Evolutionary conservation across 2,113 vertebrate genomes (phyloP).

Genomic region (Manacus vitellinus): DNA sequence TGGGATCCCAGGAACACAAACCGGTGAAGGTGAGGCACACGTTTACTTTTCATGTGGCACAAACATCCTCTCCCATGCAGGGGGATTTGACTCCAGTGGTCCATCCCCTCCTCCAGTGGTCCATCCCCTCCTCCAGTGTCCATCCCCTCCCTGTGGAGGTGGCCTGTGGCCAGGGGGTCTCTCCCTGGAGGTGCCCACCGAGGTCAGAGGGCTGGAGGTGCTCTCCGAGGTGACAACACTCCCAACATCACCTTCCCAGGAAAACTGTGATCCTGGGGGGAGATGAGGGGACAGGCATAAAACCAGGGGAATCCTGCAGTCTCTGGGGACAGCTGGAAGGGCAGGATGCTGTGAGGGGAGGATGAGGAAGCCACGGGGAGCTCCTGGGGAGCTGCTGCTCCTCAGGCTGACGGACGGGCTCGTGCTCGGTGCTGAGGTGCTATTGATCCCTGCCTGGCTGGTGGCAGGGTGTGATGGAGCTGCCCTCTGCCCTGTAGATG

Average conservation of each 20-base stretch:
- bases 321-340: not conserved
- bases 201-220: not conserved
- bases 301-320: not conserved
- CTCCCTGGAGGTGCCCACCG: not conserved
- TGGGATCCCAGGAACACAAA: not conserved
- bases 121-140: not conserved
- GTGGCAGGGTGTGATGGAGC: constrained; percentile 53
- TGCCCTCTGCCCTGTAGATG: constrained; percentile 69
- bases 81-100: not conserved
- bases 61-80: not conserved
- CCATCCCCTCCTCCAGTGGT: not conserved
- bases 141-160: not conserved
- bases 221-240: not conserved
- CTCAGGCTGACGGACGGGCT: constrained; percentile 63
- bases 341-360: not conserved
- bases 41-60: not conserved
- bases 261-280: not conserved
- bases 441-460: constrained; percentile 70
- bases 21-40: not conserved
- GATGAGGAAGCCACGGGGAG: not conserved
- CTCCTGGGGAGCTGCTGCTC: constrained; percentile 21
- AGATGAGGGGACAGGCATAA: not conserved
- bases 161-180: not conserved
- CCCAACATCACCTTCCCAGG: not conserved
- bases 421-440: constrained; percentile 53